Evolutionary conservation across 2,888 invertebrate genomes (phyloP), one percentile per base, ranked within the genome.

Genomic region (Dryomyza anilis): DNA sequence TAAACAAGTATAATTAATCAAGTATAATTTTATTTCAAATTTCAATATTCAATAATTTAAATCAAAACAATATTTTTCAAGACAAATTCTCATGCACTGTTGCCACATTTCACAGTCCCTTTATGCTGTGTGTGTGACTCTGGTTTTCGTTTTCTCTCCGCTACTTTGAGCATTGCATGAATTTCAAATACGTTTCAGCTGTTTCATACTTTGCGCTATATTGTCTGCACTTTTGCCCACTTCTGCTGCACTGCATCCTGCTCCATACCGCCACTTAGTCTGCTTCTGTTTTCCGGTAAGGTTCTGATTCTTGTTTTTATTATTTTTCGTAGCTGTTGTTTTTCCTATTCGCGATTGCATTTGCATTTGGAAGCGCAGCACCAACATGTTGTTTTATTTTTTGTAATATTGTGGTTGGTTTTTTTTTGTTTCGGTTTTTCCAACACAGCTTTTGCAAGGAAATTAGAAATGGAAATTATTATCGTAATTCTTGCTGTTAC

Each of bases 391-490:
- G n/a, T 23, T 10, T 21, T 63, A 53, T 33, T n/a, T n/a, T 67
- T 16, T 50, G 36, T 33, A 25, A 53, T 57, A 48, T 19, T 61
- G 63, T 23, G 14, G 29, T 25, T 21, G 21, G 57, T 61, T 52
- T 52, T 67, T 45, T 67, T 36, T 48, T 53, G 64, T 67, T 64
- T 57, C 62, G 39, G 61, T 48, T 25, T 21, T 16, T 55, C 30
- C 55, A 19, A 36, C 23, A 12, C 21, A 14, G 27, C 58, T 27
- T 46, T 45, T 25, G 29, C 60, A 64, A 77, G 74, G 78, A 78
- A 78, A 77, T 77, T 78, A 76, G 78, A 75, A 77, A 78, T 74
- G 76, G 78, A 79, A 79, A 78, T 78, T 78, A 76, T 78, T 78
- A 79, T 78, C 73, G 77, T 75, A 76, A 78, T 78, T 78, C 69